phyloP scores from a whole-genome alignment of 2,797 vertebrate species.

The Varecia variegata region DNA sequence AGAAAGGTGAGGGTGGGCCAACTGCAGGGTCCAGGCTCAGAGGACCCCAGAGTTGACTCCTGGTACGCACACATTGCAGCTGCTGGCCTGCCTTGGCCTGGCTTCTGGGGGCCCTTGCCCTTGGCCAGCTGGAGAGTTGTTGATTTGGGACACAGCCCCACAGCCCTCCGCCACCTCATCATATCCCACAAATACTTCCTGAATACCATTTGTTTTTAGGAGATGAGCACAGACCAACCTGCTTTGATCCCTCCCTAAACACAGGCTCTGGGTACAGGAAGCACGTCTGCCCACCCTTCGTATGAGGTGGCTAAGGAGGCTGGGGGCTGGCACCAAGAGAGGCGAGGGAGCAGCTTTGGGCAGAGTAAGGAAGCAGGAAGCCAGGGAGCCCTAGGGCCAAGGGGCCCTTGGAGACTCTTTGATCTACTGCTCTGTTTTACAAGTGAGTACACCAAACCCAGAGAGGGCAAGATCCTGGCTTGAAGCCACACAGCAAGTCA shows the following conservation, averaged over 20 bases:
- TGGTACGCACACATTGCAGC: no score
- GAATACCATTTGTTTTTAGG: constrained; percentile 57
- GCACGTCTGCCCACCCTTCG: not conserved
- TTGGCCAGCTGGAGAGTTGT: not conserved
- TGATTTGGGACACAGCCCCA: constrained; percentile 62
- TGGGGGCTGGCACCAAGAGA: not conserved
- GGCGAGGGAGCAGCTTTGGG: not conserved
- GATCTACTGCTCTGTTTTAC: not conserved
- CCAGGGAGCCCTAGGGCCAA: not conserved
- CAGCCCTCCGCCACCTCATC: not conserved
- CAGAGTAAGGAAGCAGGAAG: not conserved
- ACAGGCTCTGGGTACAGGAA: not conserved
- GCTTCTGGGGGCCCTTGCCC: not conserved
- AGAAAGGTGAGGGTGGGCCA: not conserved
- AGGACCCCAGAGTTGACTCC: not conserved
- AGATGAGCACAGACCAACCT: constrained; percentile 63
- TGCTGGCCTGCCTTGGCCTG: not conserved
- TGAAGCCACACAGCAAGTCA: not conserved
- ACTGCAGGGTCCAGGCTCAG: not conserved
- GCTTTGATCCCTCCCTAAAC: not conserved
- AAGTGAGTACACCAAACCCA: not conserved
- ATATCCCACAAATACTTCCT: not conserved
- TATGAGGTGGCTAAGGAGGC: not conserved
- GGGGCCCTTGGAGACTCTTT: not conserved
- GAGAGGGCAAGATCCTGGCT: not conserved